Evolutionary conservation across 2,797 vertebrate species (phyloP).

Genomic region (Onychomys arenicola): DNA sequence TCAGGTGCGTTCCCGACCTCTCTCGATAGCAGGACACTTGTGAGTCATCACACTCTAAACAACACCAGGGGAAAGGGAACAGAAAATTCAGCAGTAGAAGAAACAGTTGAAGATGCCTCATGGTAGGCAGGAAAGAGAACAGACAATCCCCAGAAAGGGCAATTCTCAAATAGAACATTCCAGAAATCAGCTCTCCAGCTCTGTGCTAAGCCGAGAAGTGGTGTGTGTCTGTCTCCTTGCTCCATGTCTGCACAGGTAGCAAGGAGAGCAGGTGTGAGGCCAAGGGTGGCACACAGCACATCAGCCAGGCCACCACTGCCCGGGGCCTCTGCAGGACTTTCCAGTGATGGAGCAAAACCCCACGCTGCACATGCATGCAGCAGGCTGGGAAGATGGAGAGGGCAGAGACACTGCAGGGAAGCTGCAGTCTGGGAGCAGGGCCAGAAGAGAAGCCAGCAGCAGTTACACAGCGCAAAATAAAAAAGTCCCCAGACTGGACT

Average conservation of each 20-base stretch:
- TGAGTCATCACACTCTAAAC: conserved; percentile 53
- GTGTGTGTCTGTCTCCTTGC: conserved; percentile 62
- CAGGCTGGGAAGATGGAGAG: conserved; percentile 60
- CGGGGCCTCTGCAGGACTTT: conserved; percentile 15
- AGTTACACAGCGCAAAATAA: conserved; percentile 31
- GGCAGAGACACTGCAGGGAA: conserved; percentile 68
- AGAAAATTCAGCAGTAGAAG: conserved; percentile 70
- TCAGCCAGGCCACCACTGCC: not conserved
- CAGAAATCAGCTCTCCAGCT: conserved; percentile 62
- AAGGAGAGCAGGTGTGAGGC: conserved; percentile 78
- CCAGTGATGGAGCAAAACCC: conserved; percentile 53
- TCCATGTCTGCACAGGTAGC: conserved; percentile 78
- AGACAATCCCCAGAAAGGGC: conserved; percentile 75
- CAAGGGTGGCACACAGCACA: accelerated
- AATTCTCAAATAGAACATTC: conserved; percentile 60
- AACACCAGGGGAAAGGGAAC: conserved; percentile 65
- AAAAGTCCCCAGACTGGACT: conserved; percentile 62
- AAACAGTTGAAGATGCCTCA: conserved; percentile 78
- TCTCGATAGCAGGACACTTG: conserved; percentile 68
- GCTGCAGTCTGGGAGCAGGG: conserved; percentile 80
- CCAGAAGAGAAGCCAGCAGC: conserved; percentile 69
- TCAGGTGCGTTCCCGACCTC: conserved; percentile 64
- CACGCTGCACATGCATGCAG: conserved; percentile 83
- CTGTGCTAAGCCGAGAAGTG: conserved; percentile 64
- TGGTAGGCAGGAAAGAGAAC: conserved; percentile 70